Evolutionary conservation across 2,888 invertebrate species (phyloP).

Genomic region (Cabera pusaria): DNA sequence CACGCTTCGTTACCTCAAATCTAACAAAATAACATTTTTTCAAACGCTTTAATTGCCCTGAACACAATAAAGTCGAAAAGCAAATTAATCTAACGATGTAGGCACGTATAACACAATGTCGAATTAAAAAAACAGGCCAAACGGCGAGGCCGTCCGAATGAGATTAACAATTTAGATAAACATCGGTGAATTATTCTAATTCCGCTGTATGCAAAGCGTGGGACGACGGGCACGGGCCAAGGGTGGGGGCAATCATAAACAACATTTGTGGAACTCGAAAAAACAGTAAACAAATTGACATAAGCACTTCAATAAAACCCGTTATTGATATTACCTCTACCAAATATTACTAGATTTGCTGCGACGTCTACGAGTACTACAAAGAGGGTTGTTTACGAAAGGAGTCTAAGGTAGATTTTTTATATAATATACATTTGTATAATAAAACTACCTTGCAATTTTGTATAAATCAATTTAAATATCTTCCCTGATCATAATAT

Average conservation of each 20-base stretch:
- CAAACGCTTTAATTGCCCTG: constrained; percentile 20
- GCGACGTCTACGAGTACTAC: too few relatives aligned
- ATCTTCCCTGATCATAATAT: too few relatives aligned
- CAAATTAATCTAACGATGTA: constrained; percentile 21
- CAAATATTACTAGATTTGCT: too few relatives aligned
- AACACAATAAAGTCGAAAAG: constrained; percentile 23
- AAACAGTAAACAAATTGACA: background rate
- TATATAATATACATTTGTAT: too few relatives aligned
- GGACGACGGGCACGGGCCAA: constrained; percentile 6
- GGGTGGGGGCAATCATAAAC: background rate
- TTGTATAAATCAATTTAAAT: too few relatives aligned
- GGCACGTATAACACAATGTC: constrained; percentile 24
- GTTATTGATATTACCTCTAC: too few relatives aligned
- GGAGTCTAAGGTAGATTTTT: too few relatives aligned
- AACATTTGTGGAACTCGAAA: background rate
- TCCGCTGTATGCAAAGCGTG: constrained; percentile 22
- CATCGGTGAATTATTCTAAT: constrained; percentile 31
- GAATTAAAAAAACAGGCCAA: constrained; percentile 29
- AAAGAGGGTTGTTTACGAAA: too few relatives aligned
- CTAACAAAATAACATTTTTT: constrained; percentile 13
- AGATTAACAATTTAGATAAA: constrained; percentile 33
- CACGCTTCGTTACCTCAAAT: constrained; percentile 21
- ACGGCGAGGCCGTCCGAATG: constrained; percentile 29
- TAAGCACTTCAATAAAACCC: too few relatives aligned
- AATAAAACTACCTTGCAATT: too few relatives aligned